Base-by-base conservation (phyloP, 2,797 vertebrate genomes). In the Myripristis murdjan region DNA sequence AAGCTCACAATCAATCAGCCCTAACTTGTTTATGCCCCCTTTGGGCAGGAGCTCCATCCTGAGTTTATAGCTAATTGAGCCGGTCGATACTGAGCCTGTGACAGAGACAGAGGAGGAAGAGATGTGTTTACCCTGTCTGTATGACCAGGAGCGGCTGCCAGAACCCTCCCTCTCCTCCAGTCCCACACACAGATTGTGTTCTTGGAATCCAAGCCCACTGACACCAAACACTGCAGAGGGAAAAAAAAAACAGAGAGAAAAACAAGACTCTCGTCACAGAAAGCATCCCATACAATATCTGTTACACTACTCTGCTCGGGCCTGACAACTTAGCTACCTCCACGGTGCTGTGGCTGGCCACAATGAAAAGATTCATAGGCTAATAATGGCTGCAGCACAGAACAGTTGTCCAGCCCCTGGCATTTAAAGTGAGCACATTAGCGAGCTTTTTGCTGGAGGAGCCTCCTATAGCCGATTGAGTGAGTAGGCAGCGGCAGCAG, bases 101-200 rank as follows among this genome's bases (percentile, higher is more conserved):
- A 84, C 52, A 44, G 55, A 74, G 70, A 78, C 67, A 55, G 28
- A 74, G 63, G 69, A 67, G 49, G 70, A 82, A 70, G 73, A 63
- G 73, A 82, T 70, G 67, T 77, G 90, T 94, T 95, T 95, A 99
- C 98, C 94, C 98, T 96, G 89, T 99, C 98, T 64, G 97, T 98
- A 77, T 99, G 98, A 88, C 98, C 97, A 43, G 98, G 97, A 86
- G 98, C 97, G 65, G 96, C 95, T 73, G 97, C 98, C 71, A 99
- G 91, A 85, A 99, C 93, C 86, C 95, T 98, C 62, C 98, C 98
- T 93, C 91, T 97, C 84, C 96, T 97, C 98, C 98, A 99, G 91
- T 99, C 98, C 98, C 98, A 99, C 70, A 99, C 96, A 87, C 97
- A 99, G 90, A 99, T 97, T 73, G 97, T 97, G 92, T 99, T 99